Evolutionary conservation across 2,797 vertebrate genomes (phyloP).

Genomic region (Sebastolobus alascanus): DNA sequence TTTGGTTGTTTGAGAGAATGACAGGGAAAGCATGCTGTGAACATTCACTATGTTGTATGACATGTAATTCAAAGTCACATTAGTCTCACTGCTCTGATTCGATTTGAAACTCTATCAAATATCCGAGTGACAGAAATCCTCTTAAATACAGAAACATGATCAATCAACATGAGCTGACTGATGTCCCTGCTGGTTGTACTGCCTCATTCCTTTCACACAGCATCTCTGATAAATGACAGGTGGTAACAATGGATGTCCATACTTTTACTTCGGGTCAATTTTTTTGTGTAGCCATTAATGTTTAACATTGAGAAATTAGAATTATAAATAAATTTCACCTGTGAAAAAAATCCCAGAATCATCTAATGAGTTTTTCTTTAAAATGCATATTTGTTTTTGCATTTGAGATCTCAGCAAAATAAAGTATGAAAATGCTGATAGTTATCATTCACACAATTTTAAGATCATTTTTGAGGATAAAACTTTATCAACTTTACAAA

Average conservation of each 20-base stretch:
- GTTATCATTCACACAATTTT: neutral
- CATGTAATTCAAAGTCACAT: conserved; percentile 54
- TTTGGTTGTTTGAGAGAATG: neutral
- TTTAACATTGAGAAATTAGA: neutral
- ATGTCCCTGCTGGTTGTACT: conserved; percentile 41
- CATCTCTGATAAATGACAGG: conserved; percentile 49
- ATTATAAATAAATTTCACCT: neutral
- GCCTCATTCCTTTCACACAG: conserved; percentile 27
- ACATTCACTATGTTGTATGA: conserved; percentile 46
- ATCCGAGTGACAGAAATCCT: conserved; percentile 47
- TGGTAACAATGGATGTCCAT: neutral
- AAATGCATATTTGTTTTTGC: neutral
- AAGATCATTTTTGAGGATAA: too few species aligned
- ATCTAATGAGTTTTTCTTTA: neutral
- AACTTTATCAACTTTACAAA: neutral
- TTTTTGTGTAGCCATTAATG: neutral
- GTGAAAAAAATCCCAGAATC: neutral
- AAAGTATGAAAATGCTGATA: neutral
- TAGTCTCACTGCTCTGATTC: conserved; percentile 40
- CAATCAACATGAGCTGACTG: conserved; percentile 54
- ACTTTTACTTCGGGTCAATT: conserved; percentile 27
- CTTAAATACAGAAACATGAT: conserved; percentile 40
- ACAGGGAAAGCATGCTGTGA: conserved; percentile 30
- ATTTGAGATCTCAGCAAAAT: neutral
- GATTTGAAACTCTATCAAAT: conserved; percentile 58